Evolutionary conservation across 2,113 vertebrate genomes (phyloP).

Genomic region (Arizona elegans): DNA sequence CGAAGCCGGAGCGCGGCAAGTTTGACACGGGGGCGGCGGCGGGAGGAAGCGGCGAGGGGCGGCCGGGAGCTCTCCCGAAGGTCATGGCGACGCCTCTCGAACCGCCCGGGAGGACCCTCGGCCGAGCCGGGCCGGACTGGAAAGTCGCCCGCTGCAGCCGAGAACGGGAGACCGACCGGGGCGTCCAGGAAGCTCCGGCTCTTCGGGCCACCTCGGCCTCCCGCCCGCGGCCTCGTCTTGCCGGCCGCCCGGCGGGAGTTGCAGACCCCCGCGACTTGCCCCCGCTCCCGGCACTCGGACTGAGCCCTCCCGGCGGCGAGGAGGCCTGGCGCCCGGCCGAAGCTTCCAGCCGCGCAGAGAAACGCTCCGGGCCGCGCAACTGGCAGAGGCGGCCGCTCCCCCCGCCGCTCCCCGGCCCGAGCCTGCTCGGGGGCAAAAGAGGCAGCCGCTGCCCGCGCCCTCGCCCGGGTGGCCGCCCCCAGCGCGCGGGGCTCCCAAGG

Average conservation of each 20-base stretch:
- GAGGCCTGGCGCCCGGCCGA: background rate
- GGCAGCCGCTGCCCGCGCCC: background rate
- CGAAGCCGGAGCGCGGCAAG: background rate
- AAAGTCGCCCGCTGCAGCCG: background rate
- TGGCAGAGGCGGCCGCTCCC: background rate
- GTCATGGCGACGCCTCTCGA: background rate
- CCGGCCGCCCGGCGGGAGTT: background rate
- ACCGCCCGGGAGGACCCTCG: background rate
- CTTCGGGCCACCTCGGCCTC: background rate
- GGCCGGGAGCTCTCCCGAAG: background rate
- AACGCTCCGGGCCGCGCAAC: background rate
- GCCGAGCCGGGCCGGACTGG: background rate
- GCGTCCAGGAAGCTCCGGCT: background rate
- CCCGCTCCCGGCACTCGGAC: background rate
- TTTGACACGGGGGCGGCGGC: background rate
- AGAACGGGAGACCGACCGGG: background rate
- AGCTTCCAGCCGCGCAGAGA: background rate
- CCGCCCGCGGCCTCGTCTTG: background rate
- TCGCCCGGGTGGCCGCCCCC: background rate
- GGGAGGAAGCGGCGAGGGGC: background rate
- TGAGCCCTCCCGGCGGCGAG: background rate
- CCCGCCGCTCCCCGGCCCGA: background rate
- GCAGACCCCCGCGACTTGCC: background rate
- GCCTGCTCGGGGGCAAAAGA: background rate
- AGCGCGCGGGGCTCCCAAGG: background rate